Base-by-base conservation (phyloP, 2,888 invertebrate species). In the Dinocampus coccinellae region DNA sequence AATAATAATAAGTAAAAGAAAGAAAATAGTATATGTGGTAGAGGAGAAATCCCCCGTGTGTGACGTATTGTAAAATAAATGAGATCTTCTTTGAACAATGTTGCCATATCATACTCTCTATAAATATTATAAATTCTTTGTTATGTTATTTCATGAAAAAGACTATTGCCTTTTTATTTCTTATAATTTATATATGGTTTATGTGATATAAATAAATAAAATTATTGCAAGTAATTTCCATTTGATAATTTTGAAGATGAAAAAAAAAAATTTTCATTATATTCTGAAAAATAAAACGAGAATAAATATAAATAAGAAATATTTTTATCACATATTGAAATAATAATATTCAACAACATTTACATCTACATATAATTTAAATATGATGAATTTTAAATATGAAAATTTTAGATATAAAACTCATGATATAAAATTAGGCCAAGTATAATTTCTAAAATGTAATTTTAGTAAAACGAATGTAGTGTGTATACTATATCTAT, bases 101-200 rank as follows among this genome's bases (percentile, higher is more conserved):
- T 42, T 62, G 67, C n/a, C 66, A 34, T 33, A 42, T 62, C 33
- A 34, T 66, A 39, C 3, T 29, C 36, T 57, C 53, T 42, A 22
- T 33, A 58, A 16, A 53, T 16, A 53, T 20, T 0, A 16, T 47
- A 3, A 7, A 47, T 47, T 16, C 20, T 47, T 47, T n/a, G 47
- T 47, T n/a, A 16, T 16, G 3, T 3, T 20, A 16, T 16, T 16
- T 16, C 16, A 20, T 3, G 16, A n/a, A 47, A 47, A 47, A n/a
- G 13, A 39, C 13, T 13, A 11, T 39, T 13, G 13, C n/a, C 39
- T 1, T 11, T 0, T 13, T 36, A 3, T 36, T 7, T 10, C 1
- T 36, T 36, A 36, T 36, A n/a, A n/a, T n/a, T n/a, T n/a, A n/a
- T n/a, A n/a, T n/a, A n/a, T n/a, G n/a, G n/a, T n/a, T n/a, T n/a